Conservation (phyloP, 2,888 invertebrate genomes). For the Entomobrya multifasciata region DNA sequence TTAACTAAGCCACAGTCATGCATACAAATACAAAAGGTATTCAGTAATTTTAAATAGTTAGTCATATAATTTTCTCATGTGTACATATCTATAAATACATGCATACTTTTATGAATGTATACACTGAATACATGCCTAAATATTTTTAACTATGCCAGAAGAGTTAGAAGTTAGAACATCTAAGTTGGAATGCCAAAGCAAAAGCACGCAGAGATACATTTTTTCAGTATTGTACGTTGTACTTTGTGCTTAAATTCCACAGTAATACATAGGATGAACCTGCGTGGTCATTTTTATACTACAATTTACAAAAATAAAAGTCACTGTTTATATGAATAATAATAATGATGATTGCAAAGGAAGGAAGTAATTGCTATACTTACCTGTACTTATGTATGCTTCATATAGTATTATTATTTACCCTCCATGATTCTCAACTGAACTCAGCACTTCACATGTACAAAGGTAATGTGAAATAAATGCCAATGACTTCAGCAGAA, state of each 20-base stretch:
- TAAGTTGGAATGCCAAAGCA: no score
- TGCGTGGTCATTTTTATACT: no score
- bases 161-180: no score
- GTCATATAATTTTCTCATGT: constrained; percentile 1
- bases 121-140: background rate
- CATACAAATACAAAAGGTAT: background rate
- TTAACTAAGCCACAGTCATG: background rate
- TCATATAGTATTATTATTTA: no score
- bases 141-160: no score
- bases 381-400: background rate
- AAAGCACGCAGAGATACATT: no score
- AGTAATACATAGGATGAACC: no score
- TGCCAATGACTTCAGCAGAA: background rate
- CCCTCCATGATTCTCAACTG: no score
- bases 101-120: background rate
- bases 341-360: background rate
- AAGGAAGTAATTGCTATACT: background rate
- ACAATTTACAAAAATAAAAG: no score
- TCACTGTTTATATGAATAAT: no score
- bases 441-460: background rate
- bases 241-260: no score
- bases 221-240: no score
- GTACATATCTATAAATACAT: background rate
- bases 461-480: constrained; percentile 31
- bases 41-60: background rate